Conservation (phyloP, 2,888 invertebrate species). For the Eretmocerus hayati region DNA sequence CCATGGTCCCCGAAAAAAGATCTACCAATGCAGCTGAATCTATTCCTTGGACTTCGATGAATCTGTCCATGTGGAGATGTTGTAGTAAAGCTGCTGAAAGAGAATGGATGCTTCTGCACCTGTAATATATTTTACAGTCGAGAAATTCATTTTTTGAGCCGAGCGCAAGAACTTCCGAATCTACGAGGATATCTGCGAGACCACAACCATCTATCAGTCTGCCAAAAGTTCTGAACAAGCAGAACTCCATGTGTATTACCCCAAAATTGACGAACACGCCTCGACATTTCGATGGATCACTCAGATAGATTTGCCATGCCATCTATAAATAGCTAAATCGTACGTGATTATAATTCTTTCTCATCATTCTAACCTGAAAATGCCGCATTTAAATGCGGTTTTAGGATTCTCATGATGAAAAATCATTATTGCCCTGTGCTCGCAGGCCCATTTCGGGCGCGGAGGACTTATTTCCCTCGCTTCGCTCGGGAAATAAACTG, state of each 20-base stretch:
- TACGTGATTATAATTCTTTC: constrained; percentile 29
- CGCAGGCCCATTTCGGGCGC: no score
- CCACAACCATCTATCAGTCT: constrained; percentile 28
- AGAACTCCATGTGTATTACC: constrained; percentile 33
- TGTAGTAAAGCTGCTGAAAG: constrained; percentile 9
- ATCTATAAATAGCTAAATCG: constrained; percentile 30
- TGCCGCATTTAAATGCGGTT: no score
- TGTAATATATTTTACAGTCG: constrained; percentile 25
- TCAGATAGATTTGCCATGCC: constrained; percentile 27
- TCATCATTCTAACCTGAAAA: no score
- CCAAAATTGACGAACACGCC: constrained; percentile 39
- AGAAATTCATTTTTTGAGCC: constrained; percentile 23
- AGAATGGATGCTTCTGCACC: constrained; percentile 17
- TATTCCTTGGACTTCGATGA: constrained; percentile 6
- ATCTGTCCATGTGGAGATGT: constrained; percentile 28
- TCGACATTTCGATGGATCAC: constrained; percentile 30
- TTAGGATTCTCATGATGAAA: no score
- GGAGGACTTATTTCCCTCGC: no score
- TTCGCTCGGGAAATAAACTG: no score
- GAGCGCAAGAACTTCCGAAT: constrained; percentile 17
- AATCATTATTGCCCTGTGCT: no score
- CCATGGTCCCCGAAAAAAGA: constrained; percentile 2
- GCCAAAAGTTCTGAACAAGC: constrained; percentile 31
- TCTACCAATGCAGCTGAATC: neutral
- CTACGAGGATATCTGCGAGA: constrained; percentile 19